A percentile compares a stretch with the other conserved stretches of the same genome.
These are phyloP conservation scores for Phthorimaea operculella DNA, from an alignment of 1,140 invertebrate genomes.

Conservation along the genomic window DNA sequence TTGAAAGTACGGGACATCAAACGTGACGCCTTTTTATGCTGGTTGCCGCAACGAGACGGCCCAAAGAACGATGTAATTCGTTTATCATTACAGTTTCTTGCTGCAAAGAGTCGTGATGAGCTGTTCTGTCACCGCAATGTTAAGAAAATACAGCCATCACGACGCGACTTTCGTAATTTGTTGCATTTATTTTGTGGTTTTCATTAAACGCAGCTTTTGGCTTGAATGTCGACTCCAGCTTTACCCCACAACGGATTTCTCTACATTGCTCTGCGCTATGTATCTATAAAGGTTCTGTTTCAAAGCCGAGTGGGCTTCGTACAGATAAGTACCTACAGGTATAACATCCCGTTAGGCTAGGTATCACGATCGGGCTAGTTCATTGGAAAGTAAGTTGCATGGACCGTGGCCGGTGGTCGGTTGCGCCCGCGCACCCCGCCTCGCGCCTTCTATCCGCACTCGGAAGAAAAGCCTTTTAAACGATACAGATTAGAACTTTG, in stretches of 20 bases:
- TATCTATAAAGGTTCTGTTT: not conserved
- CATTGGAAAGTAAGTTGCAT: conserved; percentile 62
- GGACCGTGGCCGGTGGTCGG: conserved; percentile 41
- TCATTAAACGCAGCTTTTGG: not conserved
- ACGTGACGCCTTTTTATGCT: conserved; percentile 20
- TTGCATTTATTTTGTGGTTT: not conserved
- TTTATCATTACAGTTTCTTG: conserved; percentile 25
- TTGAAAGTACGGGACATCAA: conserved; percentile 17
- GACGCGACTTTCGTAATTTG: conserved; percentile 20
- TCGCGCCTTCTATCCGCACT: conserved; percentile 24
- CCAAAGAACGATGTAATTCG: conserved; percentile 18
- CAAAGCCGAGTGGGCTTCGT: not conserved
- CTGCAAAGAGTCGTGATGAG: conserved; percentile 33
- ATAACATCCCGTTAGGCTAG: conserved; percentile 54
- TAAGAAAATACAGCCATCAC: conserved; percentile 24
- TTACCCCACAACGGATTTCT: too few species aligned
- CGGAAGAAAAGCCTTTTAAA: conserved; percentile 33
- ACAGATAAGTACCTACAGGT: not conserved
- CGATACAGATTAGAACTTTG: not conserved
- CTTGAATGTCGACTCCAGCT: not conserved
- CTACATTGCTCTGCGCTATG: too few species aligned
- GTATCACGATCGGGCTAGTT: conserved; percentile 60
- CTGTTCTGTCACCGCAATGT: conserved; percentile 27
- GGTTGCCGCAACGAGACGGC: conserved; percentile 1
- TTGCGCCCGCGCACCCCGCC: conserved; percentile 23